Percentiles rank a stretch among this genome's conserved stretches.
These are phyloP conservation scores for Volucella bombylans DNA, from an alignment of 2,888 invertebrate genomes.

Conservation along the genomic window DNA sequence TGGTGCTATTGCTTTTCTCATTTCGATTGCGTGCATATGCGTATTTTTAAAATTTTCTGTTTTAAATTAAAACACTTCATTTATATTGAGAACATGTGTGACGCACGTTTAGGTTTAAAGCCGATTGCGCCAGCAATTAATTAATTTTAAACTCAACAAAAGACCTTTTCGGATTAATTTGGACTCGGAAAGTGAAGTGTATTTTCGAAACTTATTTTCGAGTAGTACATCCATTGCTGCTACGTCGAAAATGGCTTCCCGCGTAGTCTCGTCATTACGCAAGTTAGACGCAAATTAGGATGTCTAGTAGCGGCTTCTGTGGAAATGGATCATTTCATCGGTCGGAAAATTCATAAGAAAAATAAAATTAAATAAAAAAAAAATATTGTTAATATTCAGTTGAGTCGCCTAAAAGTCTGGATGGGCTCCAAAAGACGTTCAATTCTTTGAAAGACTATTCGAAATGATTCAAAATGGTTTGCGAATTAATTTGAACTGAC, in stretches of 20 bases:
- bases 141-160: constrained; percentile 50
- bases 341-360: constrained; percentile 16
- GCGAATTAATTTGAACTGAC: not conserved
- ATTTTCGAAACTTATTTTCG: constrained; percentile 13
- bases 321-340: not conserved
- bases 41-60: constrained; percentile 29
- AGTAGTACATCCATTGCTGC: not conserved
- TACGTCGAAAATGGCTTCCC: not conserved
- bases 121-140: constrained; percentile 56
- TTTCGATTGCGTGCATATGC: constrained; percentile 55
- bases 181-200: constrained; percentile 30
- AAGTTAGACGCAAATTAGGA: constrained; percentile 7
- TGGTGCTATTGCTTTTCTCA: constrained; percentile 26
- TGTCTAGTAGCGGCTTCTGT: not conserved
- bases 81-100: constrained; percentile 64
- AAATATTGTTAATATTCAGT: not conserved
- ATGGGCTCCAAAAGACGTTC: constrained; percentile 23
- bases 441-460: constrained; percentile 9
- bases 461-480: constrained; percentile 13
- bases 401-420: constrained; percentile 57
- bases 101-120: constrained; percentile 56
- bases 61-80: constrained; percentile 49
- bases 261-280: not conserved
- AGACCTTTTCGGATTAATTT: constrained; percentile 54
- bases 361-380: not conserved